Evolutionary conservation across 35 echinoderm and acorn worm genomes (phyloP).

Genomic region (Lytechinus variegatus): DNA sequence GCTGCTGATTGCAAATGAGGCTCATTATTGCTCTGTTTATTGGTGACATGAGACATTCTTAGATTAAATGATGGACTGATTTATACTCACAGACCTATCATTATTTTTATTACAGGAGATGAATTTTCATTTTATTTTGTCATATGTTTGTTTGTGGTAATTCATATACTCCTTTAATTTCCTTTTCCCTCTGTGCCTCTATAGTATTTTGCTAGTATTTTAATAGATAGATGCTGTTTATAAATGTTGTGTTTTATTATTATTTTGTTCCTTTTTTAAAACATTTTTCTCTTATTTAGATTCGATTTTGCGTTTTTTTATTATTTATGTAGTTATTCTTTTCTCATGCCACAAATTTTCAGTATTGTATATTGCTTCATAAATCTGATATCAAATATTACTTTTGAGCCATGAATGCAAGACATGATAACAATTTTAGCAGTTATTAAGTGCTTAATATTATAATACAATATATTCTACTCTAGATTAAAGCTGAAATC

Average conservation of each 20-base stretch:
- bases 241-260: background rate
- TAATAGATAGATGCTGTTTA: no score
- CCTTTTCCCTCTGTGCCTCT: no score
- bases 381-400: background rate
- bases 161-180: no score
- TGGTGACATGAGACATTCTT: background rate
- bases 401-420: no score
- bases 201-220: no score
- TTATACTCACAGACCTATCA: background rate
- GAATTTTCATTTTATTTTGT: background rate
- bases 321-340: background rate
- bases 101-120: background rate
- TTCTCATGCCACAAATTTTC: background rate
- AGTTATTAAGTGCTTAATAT: no score
- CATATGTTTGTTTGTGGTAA: no score
- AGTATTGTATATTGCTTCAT: background rate
- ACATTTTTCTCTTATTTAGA: background rate
- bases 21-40: background rate
- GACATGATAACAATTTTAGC: no score
- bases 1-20: background rate
- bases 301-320: background rate
- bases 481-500: no score
- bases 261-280: background rate
- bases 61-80: background rate
- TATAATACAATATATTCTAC: no score